phyloP scores from a whole-genome alignment of 2,113 vertebrate species.

The Oreotrochilus melanogaster region DNA sequence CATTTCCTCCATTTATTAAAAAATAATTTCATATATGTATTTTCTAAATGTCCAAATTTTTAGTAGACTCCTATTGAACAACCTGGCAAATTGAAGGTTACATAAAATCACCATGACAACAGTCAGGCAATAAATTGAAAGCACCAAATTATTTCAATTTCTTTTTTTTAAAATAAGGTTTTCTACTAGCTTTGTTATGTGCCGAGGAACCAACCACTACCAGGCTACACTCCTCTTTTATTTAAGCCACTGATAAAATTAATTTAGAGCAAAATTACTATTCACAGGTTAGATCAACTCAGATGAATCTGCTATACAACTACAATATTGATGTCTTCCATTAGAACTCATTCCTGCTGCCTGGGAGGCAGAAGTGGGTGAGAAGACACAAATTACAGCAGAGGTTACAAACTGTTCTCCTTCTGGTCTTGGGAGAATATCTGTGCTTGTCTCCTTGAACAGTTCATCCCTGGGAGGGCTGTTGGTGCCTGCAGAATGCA shows the following conservation, averaged over 20 bases:
- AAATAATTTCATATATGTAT: neutral
- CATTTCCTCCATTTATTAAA: neutral
- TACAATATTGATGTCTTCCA: neutral
- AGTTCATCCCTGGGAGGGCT: neutral
- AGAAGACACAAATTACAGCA: neutral
- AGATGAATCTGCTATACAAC: neutral
- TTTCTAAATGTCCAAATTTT: slow-evolving; percentile 28
- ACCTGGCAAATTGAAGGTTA: neutral
- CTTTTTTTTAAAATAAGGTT: too few relatives aligned
- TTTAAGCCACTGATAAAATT: neutral
- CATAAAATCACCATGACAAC: neutral
- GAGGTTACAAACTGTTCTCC: neutral
- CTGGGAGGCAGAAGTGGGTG: neutral
- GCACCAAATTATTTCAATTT: neutral
- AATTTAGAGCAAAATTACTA: neutral
- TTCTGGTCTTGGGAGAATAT: neutral
- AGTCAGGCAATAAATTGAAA: neutral
- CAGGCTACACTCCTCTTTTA: neutral
- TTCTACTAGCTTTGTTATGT: neutral
- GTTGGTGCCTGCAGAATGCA: neutral
- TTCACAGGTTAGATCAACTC: neutral
- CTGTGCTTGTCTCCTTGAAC: neutral
- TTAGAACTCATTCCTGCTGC: neutral
- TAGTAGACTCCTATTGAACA: slow-evolving; percentile 4
- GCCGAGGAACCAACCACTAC: neutral